Percentiles rank a stretch among this genome's conserved stretches.
Conservation (phyloP, 1,140 invertebrate genomes). For the Cydia splendana region DNA sequence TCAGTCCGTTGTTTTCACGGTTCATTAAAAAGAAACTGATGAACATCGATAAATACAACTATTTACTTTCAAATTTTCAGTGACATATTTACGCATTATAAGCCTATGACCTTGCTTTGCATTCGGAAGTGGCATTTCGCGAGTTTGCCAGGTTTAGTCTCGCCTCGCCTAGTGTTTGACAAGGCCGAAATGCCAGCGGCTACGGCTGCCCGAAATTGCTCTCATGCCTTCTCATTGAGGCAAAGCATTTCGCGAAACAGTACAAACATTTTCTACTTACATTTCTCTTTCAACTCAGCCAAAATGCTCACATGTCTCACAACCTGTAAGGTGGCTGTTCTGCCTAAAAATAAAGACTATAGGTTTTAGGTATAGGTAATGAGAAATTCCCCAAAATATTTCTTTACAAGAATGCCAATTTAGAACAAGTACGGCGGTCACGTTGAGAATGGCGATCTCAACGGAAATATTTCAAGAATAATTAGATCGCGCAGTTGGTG, state of each 20-base stretch:
- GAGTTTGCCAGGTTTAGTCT: conserved; percentile 38
- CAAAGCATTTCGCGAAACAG: neutral
- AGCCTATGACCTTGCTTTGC: conserved; percentile 43
- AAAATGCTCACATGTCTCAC: neutral
- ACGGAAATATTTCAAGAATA: neutral
- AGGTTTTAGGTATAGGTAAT: neutral
- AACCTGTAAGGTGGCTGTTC: neutral
- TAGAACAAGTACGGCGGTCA: neutral
- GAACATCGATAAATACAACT: neutral
- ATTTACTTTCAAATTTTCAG: conserved; percentile 5
- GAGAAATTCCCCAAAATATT: conserved; percentile 5
- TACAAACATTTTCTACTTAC: neutral
- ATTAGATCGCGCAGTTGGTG: conserved; percentile 15
- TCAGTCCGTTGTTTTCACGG: no score
- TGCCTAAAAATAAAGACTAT: neutral
- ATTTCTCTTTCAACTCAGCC: neutral
- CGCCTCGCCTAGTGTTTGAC: conserved; percentile 44
- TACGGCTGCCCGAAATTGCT: conserved; percentile 17
- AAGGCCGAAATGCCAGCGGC: conserved; percentile 42
- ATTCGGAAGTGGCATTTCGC: conserved; percentile 60
- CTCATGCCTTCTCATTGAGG: neutral
- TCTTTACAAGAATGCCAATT: conserved; percentile 2
- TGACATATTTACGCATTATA: conserved; percentile 14
- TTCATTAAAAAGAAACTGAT: no score
- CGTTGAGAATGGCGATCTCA: neutral